Conservation (phyloP, 2,888 invertebrate genomes). For the Meghimatium bilineatum region DNA sequence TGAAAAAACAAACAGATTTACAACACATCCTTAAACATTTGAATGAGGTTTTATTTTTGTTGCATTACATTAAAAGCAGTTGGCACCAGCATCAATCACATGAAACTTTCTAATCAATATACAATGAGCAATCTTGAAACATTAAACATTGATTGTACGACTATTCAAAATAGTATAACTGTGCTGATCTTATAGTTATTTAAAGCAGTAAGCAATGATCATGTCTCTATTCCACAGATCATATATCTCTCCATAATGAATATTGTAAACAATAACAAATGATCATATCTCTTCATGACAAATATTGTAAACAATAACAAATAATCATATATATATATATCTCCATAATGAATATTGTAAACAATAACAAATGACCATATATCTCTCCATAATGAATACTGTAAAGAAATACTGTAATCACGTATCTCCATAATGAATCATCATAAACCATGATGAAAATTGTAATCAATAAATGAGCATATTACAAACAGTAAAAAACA, state of each 20-base stretch:
- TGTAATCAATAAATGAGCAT: not conserved
- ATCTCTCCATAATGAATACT: no score
- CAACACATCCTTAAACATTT: no score
- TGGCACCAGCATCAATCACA: not conserved
- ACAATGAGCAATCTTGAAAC: not conserved
- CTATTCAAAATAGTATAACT: not conserved
- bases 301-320: not conserved
- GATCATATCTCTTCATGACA: no score
- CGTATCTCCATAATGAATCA: no score
- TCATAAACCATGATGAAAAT: not conserved
- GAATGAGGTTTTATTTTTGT: conserved; percentile 1
- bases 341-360: no score
- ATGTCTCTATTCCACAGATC: no score
- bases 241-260: no score
- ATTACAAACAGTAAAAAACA: not conserved
- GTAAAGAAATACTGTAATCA: not conserved
- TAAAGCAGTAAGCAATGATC: no score
- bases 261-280: not conserved
- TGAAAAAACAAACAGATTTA: no score
- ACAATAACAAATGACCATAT: not conserved
- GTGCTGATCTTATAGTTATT: not conserved
- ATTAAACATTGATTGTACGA: not conserved
- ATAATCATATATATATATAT: not conserved
- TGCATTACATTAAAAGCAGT: not conserved
- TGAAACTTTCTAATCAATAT: not conserved